These are phyloP conservation scores for Sporophila hypoxantha DNA, from an alignment of 2,113 vertebrate species.

Conservation along the genomic window DNA sequence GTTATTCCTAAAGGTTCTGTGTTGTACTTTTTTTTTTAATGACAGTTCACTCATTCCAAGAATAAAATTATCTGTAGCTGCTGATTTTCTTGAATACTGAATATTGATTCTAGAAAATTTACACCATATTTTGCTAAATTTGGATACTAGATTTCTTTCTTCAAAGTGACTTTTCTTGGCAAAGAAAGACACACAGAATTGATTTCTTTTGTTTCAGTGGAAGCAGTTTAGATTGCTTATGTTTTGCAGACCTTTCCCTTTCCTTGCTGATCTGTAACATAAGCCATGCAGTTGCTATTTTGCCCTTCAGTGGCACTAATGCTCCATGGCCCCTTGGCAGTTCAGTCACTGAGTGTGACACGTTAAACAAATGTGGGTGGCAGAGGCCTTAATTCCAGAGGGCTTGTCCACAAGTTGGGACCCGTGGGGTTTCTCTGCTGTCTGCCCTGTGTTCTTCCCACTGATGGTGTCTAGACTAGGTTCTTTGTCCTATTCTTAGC, in stretches of 20 bases:
- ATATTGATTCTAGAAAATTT: background rate
- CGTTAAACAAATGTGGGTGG: background rate
- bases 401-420: background rate
- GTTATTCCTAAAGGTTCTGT: background rate
- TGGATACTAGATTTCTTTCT: background rate
- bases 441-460: background rate
- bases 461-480: background rate
- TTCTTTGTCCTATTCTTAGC: background rate
- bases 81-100: background rate
- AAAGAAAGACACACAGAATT: background rate
- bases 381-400: background rate
- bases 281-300: background rate
- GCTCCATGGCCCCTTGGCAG: background rate
- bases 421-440: background rate
- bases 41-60: background rate
- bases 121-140: background rate
- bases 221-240: background rate
- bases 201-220: background rate
- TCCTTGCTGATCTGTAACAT: background rate
- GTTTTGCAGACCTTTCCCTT: background rate
- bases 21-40: background rate
- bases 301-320: background rate
- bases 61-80: background rate
- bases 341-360: background rate
- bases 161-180: background rate